Percentiles rank a stretch among this genome's conserved stretches.
Conservation (phyloP, 2,113 vertebrate species). For the Dasyurus viverrinus region DNA sequence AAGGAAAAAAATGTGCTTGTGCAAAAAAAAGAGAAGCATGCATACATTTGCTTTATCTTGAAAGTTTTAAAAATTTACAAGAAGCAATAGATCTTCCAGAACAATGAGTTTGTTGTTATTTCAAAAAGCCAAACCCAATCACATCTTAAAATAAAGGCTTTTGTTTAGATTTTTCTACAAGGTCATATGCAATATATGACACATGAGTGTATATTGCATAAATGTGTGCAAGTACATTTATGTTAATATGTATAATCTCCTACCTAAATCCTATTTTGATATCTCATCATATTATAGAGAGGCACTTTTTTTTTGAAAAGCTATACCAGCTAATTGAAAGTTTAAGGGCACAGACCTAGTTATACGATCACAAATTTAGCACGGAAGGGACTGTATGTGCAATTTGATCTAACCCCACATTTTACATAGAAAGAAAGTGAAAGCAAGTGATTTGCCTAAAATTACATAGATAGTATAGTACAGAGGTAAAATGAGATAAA, state of each 20-base stretch:
- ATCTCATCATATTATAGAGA: neutral
- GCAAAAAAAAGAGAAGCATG: neutral
- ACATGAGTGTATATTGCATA: neutral
- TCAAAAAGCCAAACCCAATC: neutral
- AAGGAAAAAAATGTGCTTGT: neutral
- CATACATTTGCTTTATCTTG: neutral
- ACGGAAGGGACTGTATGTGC: neutral
- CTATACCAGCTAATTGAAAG: neutral
- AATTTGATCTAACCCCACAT: neutral
- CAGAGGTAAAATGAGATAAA: neutral
- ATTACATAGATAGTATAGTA: neutral
- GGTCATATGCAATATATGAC: neutral
- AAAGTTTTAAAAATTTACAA: neutral
- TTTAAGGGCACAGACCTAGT: neutral
- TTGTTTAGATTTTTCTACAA: neutral
- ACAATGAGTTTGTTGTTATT: neutral
- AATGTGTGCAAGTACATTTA: neutral
- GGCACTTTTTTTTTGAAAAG: neutral
- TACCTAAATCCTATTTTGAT: neutral
- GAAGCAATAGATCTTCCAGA: neutral
- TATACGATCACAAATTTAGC: neutral
- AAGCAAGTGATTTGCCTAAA: neutral
- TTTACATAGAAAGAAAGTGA: neutral
- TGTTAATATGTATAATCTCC: neutral
- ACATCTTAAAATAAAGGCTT: neutral